These are phyloP conservation scores for Nymphalis c-album DNA, from an alignment of 2,888 invertebrate species.

Conservation along the genomic window DNA sequence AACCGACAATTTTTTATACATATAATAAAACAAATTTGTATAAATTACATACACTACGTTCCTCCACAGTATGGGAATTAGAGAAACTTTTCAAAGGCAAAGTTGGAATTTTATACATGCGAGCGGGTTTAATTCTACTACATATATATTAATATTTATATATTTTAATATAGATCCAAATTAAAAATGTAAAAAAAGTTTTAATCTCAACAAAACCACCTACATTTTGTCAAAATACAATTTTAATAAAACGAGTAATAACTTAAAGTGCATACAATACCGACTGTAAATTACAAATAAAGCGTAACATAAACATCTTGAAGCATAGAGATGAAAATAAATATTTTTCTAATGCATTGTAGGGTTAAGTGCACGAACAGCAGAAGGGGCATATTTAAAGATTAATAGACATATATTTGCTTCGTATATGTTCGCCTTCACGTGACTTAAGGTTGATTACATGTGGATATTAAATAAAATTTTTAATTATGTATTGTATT, in stretches of 20 bases:
- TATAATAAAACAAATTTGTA: too few species aligned
- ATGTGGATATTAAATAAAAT: constrained; percentile 41
- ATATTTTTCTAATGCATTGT: not conserved
- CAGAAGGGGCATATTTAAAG: not conserved
- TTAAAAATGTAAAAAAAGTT: too few species aligned
- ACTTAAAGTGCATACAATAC: not conserved
- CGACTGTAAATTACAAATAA: not conserved
- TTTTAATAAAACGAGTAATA: not conserved
- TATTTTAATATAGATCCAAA: too few species aligned
- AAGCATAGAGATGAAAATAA: not conserved
- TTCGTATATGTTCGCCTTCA: not conserved
- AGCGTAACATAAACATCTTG: not conserved
- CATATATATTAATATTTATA: too few species aligned
- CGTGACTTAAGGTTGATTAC: constrained; percentile 35
- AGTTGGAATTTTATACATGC: too few species aligned
- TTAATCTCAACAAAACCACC: too few species aligned
- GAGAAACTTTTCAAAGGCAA: too few species aligned
- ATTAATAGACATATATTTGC: not conserved
- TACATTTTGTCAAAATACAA: too few species aligned
- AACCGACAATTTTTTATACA: too few species aligned
- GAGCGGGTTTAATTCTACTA: too few species aligned
- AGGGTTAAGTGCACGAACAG: not conserved
- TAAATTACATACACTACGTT: too few species aligned
- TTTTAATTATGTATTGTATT: constrained; percentile 50
- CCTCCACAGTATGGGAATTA: too few species aligned